Percentiles rank a stretch among this genome's conserved stretches.
Evolutionary conservation across 2,888 invertebrate species (phyloP).

Genomic region (Heliconius charithonia): DNA sequence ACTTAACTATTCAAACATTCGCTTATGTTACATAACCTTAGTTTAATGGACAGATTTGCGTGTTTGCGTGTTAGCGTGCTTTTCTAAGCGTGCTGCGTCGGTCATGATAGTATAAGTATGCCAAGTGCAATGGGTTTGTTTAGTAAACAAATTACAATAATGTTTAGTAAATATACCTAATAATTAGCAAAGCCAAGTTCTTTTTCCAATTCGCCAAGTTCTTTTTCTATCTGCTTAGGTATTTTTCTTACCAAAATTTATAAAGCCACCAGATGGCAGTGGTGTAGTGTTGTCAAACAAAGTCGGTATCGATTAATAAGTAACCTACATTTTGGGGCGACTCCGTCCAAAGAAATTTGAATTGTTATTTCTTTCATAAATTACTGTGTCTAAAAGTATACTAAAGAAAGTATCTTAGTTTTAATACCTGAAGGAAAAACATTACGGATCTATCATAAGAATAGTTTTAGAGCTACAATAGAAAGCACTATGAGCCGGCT

Average conservation of each 20-base stretch:
- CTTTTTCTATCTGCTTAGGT: not conserved
- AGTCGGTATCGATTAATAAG: not conserved
- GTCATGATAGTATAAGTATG: slow-evolving; percentile 19
- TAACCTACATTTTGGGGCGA: slow-evolving; percentile 5
- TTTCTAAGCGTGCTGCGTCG: slow-evolving; percentile 60
- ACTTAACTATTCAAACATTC: slow-evolving; percentile 62
- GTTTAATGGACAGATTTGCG: slow-evolving; percentile 82
- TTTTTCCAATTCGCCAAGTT: not conserved
- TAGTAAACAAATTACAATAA: slow-evolving; percentile 4
- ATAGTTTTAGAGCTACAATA: slow-evolving; percentile 24
- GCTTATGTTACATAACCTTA: slow-evolving; percentile 65
- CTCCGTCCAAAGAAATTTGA: slow-evolving; percentile 3
- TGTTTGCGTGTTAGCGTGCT: slow-evolving; percentile 68
- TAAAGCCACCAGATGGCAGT: slow-evolving; percentile 30
- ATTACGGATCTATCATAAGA: slow-evolving; percentile 30
- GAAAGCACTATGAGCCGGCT: slow-evolving; percentile 41
- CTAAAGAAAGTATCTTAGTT: slow-evolving; percentile 14
- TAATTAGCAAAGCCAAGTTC: not conserved
- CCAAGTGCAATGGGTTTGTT: slow-evolving; percentile 16
- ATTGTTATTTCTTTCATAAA: not conserved
- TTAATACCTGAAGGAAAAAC: slow-evolving; percentile 8
- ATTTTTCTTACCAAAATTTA: not conserved
- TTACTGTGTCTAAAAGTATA: slow-evolving; percentile 4
- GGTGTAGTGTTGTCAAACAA: slow-evolving; percentile 6
- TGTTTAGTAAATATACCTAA: not conserved